Evolutionary conservation across 2,888 invertebrate species (phyloP), one percentile per base, ranked within the genome.

Genomic region (Leptinotarsa haldemani): DNA sequence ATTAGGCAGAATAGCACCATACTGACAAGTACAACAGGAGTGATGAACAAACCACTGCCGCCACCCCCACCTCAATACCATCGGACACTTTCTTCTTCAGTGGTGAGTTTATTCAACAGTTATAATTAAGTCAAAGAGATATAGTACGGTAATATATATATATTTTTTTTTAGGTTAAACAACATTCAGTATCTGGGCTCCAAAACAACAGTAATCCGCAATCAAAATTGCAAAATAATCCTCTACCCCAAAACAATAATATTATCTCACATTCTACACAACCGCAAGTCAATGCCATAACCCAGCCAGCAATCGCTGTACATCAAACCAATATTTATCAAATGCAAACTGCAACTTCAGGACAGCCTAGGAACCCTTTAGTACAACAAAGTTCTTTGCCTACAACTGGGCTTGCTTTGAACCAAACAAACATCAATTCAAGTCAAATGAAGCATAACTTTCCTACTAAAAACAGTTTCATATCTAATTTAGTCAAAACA

Each of bases 1-100:
- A 82, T 77, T 81, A 81, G 79, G 79, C 81, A 80, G 79, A 81
- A 80, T 79, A 83, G 80, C 79, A 79, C 79, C 77, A 74, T 80
- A 75, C 74, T 79, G 78, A 79, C 81, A 76, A 82, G 81, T 81
- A 81, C 81, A 81, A 81, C 77, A 70, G 77, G 71, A 63, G 74
- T 64, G 50, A 76, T 71, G 58, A 69, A 68, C 25, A 71, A 71
- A n/a, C 64, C 77, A 52, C 69, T 71, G 52, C 63, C 77, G 20
- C 65, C 66, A n/a, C 74, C 76, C 9, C 77, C 77, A 46, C 76
- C 80, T 53, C 80, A 80, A 71, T 80, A 80, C 61, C 78, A 78
- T 63, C 74, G 78, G 53, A 20, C 77, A 65, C 71, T 75, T 58
- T 71, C 77, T 18, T 66, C 75, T 63, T 66, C 73, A 69, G 69